Conservation (phyloP, 2,113 vertebrate genomes). For the Anoura caudifer region DNA sequence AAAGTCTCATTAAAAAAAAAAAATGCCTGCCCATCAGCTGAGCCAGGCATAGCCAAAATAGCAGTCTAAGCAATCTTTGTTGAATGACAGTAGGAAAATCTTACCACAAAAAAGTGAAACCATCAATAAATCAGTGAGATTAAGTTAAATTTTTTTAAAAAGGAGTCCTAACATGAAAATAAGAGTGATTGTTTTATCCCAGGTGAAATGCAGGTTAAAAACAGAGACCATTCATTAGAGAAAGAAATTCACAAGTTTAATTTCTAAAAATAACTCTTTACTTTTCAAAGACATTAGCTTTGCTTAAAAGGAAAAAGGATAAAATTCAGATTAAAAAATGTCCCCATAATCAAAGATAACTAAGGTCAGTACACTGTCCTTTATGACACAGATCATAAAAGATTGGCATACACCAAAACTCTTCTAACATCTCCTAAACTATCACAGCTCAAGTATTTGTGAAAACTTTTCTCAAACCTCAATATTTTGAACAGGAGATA, state of each 20-base stretch:
- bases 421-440: background rate
- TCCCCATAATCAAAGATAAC: constrained; percentile 2
- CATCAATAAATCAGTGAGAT: constrained; percentile 2
- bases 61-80: background rate
- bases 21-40: background rate
- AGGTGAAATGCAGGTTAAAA: constrained; percentile 24
- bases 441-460: background rate
- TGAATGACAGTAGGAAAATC: constrained; percentile 36
- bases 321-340: background rate
- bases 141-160: background rate
- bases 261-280: constrained; percentile 17
- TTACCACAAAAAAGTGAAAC: constrained; percentile 26
- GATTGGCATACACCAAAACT: background rate
- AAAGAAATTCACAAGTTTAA: constrained; percentile 26
- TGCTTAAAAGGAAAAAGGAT: background rate
- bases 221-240: background rate
- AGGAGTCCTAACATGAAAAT: background rate
- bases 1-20: constrained; percentile 11
- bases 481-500: background rate
- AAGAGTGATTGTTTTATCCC: background rate
- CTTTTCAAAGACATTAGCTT: background rate
- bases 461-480: constrained; percentile 17
- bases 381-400: background rate
- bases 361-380: background rate
- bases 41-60: constrained; percentile 4